Evolutionary conservation across 2,113 vertebrate genomes (phyloP).

Genomic region (Geococcyx californianus): DNA sequence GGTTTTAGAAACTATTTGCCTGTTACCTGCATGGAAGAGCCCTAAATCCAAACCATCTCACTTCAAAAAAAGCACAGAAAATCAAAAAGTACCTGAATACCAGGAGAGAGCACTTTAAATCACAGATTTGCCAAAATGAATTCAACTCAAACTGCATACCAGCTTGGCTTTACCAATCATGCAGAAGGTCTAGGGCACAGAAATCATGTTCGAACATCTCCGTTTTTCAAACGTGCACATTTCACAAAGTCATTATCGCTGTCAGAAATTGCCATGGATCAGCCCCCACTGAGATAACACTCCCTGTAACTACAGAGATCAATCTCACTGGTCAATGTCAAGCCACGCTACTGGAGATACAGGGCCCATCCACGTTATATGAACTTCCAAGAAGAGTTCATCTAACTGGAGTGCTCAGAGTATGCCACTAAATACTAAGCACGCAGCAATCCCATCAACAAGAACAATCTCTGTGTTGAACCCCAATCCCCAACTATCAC

Average conservation of each 20-base stretch:
- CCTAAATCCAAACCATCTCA: conserved; percentile 10
- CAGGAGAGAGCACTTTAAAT: neutral
- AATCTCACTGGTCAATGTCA: neutral
- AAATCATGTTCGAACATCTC: neutral
- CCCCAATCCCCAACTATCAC: neutral
- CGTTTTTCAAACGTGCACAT: neutral
- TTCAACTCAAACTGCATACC: neutral
- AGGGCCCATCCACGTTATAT: neutral
- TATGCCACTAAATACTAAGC: neutral
- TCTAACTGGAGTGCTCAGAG: neutral
- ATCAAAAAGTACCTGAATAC: neutral
- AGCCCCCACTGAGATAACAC: accelerated
- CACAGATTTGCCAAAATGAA: neutral
- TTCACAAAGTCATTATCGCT: neutral
- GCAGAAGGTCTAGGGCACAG: neutral
- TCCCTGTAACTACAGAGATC: neutral
- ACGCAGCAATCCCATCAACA: neutral
- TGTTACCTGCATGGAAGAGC: conserved; percentile 10
- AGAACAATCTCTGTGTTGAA: neutral
- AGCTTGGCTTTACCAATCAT: neutral
- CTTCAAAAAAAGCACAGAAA: conserved; percentile 8
- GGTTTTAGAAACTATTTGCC: neutral
- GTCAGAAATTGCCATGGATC: neutral
- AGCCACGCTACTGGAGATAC: neutral
- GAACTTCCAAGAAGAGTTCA: neutral